Base-by-base conservation (phyloP, 2,113 vertebrate species). In the Xiphophorus couchianus region DNA sequence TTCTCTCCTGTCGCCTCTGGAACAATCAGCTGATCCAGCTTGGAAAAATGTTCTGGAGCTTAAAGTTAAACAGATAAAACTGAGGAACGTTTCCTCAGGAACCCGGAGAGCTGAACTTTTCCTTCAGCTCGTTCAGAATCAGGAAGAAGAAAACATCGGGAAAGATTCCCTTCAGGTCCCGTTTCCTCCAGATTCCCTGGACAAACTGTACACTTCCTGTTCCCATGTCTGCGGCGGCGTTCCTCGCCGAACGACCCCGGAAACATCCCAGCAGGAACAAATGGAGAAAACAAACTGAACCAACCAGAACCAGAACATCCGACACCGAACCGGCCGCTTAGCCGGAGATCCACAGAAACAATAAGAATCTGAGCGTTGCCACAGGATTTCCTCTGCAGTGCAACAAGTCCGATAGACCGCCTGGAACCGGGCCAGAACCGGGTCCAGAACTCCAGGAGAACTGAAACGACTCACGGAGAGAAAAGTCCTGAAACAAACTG, bases 161-260 rank as follows among this genome's bases (percentile, higher is more conserved):
- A 42, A 11, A 69, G 67, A 15, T 58, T 73, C 63, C 73, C 61
- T 76, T 54, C 42, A 51, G 13, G 3, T 30, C 0, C 19, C 13
- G 25, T 67, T 79, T 83, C 65, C 70, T 79, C 48, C 77, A 81
- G 73, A 88, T 88, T 37, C 80, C 51, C 77, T 73, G 72, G 74
- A 83, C 39, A 86, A 84, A 88, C 84, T 86, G 82, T 86, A 85
- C 84, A 90, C 29, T 31, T n/a, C 25, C 66, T 69, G 76, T 2
- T 33, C 44, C 42, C 63, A 48, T 77, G 73, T 84, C 74, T 60
- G 85, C 48, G 5, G 3, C 66, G 77, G 39, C 28, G n/a, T 9
- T 35, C 60, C 67, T 39, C 10, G 10, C 31, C 31, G 7, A 85
- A 63, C 66, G 22, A 64, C 74, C n/a, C 51, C 51, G 10, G 51